Percentiles rank a stretch among this genome's conserved stretches.
These are phyloP conservation scores for Arrhamphus sclerolepis DNA, from an alignment of 2,797 vertebrate species.

Conservation along the genomic window DNA sequence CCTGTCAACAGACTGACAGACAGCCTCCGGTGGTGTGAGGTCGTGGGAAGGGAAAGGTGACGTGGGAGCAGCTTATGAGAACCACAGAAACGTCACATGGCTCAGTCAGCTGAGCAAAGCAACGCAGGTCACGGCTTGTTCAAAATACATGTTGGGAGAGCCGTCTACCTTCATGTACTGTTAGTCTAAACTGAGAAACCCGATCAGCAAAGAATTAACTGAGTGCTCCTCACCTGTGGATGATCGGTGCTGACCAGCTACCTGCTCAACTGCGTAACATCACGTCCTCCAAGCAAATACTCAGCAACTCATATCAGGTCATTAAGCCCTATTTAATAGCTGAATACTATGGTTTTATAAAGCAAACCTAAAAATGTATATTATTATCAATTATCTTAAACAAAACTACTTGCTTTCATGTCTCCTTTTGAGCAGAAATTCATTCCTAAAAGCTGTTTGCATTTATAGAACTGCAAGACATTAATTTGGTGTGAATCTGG, in stretches of 20 bases:
- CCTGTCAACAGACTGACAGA: constrained; percentile 52
- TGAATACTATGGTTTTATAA: no score
- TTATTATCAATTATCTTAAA: no score
- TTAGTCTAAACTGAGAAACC: neutral
- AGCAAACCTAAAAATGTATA: no score
- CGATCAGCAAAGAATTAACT: constrained; percentile 34
- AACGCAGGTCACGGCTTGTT: neutral
- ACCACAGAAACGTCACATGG: constrained; percentile 32
- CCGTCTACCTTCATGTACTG: constrained; percentile 9
- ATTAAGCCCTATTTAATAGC: no score
- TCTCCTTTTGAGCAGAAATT: no score
- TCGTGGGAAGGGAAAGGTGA: constrained; percentile 27
- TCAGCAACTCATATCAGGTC: no score
- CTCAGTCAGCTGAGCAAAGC: constrained; percentile 22
- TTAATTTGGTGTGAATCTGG: constrained; percentile 10
- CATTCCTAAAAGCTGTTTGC: no score
- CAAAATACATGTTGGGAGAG: constrained; percentile 1
- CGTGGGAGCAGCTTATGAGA: constrained; percentile 16
- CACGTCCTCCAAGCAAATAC: no score
- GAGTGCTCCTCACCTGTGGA: no score
- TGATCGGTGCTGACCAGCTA: no score
- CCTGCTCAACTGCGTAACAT: no score
- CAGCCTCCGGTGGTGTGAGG: constrained; percentile 31
- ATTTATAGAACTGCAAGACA: neutral
- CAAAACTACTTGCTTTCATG: no score